Evolutionary conservation across 2,888 invertebrate species (phyloP).

Genomic region (Lasioglossum calceatum): DNA sequence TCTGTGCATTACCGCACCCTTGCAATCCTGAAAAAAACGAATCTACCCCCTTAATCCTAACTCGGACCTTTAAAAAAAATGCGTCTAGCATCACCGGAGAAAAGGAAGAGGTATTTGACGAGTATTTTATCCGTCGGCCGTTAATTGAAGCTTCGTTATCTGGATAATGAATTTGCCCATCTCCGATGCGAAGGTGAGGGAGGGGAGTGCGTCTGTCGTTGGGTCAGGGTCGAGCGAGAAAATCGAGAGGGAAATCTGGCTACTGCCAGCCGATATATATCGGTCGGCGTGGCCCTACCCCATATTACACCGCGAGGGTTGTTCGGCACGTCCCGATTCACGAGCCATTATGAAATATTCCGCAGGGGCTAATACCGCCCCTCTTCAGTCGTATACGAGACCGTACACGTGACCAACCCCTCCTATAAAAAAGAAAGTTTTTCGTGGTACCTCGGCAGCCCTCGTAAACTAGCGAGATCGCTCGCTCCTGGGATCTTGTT

Average conservation of each 20-base stretch:
- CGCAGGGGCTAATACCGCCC: conserved; percentile 39
- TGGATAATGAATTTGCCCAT: conserved; percentile 7
- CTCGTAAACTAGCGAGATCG: conserved; percentile 36
- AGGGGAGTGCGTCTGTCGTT: conserved; percentile 59
- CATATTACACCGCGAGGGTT: conserved; percentile 49
- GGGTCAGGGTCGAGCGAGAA: conserved; percentile 69
- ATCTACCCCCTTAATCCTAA: neutral
- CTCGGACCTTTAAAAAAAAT: neutral
- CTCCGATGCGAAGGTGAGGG: neutral
- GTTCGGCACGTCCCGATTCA: conserved; percentile 49
- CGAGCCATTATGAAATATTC: conserved; percentile 62
- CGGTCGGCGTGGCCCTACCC: conserved; percentile 55
- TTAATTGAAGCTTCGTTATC: conserved; percentile 8
- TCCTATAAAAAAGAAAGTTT: conserved; percentile 32
- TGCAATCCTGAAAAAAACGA: too few relatives aligned
- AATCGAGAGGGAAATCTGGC: conserved; percentile 71
- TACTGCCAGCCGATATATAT: conserved; percentile 65
- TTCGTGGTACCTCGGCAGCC: neutral
- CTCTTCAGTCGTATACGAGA: neutral
- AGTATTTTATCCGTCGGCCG: neutral
- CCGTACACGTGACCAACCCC: conserved; percentile 25
- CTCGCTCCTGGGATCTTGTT: conserved; percentile 31
- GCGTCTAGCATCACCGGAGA: neutral
- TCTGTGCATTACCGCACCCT: too few relatives aligned
- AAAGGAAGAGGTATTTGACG: neutral